phyloP scores from a whole-genome alignment of 2,888 invertebrate genomes.

The Myopa tessellatipennis region DNA sequence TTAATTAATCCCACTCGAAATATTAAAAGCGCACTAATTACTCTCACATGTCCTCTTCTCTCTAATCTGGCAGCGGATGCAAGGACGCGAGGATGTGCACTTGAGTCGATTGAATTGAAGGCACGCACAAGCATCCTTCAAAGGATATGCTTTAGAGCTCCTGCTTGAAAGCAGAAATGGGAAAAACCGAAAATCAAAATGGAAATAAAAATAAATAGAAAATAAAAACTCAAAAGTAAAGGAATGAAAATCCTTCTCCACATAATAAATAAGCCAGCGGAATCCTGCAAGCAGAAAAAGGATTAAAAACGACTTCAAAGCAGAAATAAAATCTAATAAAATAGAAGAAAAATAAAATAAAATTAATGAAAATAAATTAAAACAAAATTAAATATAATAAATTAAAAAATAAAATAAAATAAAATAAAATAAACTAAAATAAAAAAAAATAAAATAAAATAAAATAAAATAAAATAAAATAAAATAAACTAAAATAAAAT shows the following conservation, averaged over 20 bases:
- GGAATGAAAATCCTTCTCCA: not conserved
- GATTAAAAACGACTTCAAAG: slow-evolving; percentile 48
- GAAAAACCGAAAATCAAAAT: not conserved
- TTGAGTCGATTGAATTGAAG: slow-evolving; percentile 36
- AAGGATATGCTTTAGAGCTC: not conserved
- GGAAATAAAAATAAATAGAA: slow-evolving; percentile 36
- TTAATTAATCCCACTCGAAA: slow-evolving; percentile 49
- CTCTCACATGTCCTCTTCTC: slow-evolving; percentile 39
- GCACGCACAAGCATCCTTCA: slow-evolving; percentile 26
- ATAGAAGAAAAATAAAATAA: too few relatives aligned
- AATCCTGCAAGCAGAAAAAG: slow-evolving; percentile 14
- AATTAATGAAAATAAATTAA: slow-evolving; percentile 14
- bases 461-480: not conserved
- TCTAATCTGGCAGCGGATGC: not conserved
- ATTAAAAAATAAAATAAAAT: not conserved
- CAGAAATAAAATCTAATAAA: not conserved
- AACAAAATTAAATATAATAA: slow-evolving; percentile 22
- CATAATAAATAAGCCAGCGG: not conserved
- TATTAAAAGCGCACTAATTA: slow-evolving; percentile 49
- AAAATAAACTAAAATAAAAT: too few relatives aligned
- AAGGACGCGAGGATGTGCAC: slow-evolving; percentile 9
- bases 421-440: slow-evolving; percentile 1
- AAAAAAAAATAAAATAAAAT: not conserved
- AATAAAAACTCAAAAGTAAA: not conserved
- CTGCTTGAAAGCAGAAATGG: not conserved